Base-by-base conservation (phyloP, 2,888 invertebrate genomes). In the Hydriomena furcata region DNA sequence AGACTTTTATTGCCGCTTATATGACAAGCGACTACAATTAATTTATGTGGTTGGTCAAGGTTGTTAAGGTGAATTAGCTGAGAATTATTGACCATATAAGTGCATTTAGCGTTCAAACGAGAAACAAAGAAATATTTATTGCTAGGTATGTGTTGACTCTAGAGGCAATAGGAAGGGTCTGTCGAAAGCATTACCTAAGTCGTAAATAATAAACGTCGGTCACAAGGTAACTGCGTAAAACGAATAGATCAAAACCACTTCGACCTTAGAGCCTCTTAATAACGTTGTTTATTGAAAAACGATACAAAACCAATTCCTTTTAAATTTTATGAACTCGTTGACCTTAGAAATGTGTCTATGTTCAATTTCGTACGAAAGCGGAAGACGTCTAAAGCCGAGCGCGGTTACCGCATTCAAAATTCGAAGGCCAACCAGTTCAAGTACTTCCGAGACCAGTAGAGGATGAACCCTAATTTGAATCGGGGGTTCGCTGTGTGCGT, bases 261-360 rank as follows among this genome's bases (percentile, higher is more conserved):
- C 79, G 84, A 79, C 84, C 84, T 89, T 76, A 76, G 71, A 69
- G 61, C 68, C 63, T 71, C 66, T 65, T 79, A 78, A 79, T 78
- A 73, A 82, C 74, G 73, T 77, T 71, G 70, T 52, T 69, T 70
- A 65, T 69, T 80, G 76, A 71, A 82, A 81, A 83, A 82, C 80
- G 82, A 79, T 67, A 79, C 74, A 76, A 76, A 82, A 76, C 71
- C 64, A 69, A 76, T 70, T 71, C 71, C 78, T 82, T 85, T 82
- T 84, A 73, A 80, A 82, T 82, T 85, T 87, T 84, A 87, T 82
- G 72, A 78, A 76, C 84, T 57, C 55, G 84, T 73, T 70, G 87
- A 71, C 88, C 88, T 89, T 79, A 84, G 54, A 82, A 84, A 84
- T 82, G 84, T 82, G 58, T 65, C 62, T 67, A 65, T 72, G 34